Base-by-base conservation (phyloP, 2,113 vertebrate species). In the Lepus americanus region DNA sequence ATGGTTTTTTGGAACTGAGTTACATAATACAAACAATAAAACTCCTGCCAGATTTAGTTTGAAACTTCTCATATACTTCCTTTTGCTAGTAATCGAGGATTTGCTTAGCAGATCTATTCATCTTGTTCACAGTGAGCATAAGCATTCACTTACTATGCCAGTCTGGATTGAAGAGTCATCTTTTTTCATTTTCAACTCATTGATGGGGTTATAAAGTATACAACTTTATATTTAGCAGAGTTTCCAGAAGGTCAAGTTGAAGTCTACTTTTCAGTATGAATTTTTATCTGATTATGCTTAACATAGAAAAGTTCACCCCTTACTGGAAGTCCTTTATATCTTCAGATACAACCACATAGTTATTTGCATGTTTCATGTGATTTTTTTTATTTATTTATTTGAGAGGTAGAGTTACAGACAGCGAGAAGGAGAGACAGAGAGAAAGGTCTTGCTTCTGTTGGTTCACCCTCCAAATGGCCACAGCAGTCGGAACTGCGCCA, bases 51-150 rank as follows among this genome's bases (percentile, higher is more conserved):
- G 2, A 44, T 84, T 89, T 83, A 20, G 16, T 96, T 94, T 72
- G 72, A 90, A 69, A 80, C 23, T 70, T 92, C 19, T 82, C 67
- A 90, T 92, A 3, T 73, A n/a, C 67, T 77, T 92, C 39, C 55
- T 86, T 94, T 92, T 63, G 25, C 61, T 89, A 79, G 4, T 89
- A 69, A 73, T 74, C 27, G 76, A 61, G 11, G 9, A 73, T 87
- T 89, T 83, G 27, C 29, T 63, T 63, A 90, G 29, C 8, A 51
- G 19, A 49, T 63, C 22, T 67, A 0, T 85, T 53, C 82, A 63
- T 93, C 6, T 51, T 3, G 5, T 39, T 61, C 51, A 73, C 11
- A 76, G 33, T 83, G 23, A 74, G 16, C 10, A 67, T 51, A 70
- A 88, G 12, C 49, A 61, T 83, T 66, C 12, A 61, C 29, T 84